Evolutionary conservation across 2,797 vertebrate genomes (phyloP).

Genomic region (Poliocrania exsul): DNA sequence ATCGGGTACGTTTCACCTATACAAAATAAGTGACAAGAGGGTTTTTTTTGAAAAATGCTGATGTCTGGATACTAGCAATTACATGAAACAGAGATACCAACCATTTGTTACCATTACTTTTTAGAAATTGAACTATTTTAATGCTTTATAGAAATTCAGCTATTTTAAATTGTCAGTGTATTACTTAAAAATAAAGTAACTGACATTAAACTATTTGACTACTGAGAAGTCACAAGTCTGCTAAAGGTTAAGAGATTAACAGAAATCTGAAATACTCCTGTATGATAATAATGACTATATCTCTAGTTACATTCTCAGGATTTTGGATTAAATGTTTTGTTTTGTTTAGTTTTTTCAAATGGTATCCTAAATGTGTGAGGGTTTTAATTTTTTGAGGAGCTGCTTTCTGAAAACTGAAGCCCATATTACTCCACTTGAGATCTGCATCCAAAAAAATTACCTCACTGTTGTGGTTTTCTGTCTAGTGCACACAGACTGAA

Average conservation of each 20-base stretch:
- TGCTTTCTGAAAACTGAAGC: background rate
- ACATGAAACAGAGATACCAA: background rate
- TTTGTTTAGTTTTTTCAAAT: background rate
- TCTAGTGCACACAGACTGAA: background rate
- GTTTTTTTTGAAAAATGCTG: background rate
- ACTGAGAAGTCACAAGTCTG: background rate
- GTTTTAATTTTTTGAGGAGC: background rate
- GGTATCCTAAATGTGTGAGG: background rate
- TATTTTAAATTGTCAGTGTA: background rate
- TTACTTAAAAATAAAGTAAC: background rate
- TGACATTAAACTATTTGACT: background rate
- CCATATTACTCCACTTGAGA: background rate
- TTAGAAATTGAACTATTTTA: background rate
- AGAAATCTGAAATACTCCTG: background rate
- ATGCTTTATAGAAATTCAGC: background rate
- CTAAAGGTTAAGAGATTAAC: background rate
- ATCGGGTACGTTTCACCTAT: background rate
- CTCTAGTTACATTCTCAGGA: background rate
- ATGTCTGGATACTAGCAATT: background rate
- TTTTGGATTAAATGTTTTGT: background rate
- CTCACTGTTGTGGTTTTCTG: background rate
- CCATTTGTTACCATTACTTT: background rate
- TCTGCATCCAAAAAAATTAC: background rate
- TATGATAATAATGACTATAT: background rate
- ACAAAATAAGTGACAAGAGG: background rate